Conservation (phyloP, 2,113 vertebrate species). For the Nycticryphes semicollaris region DNA sequence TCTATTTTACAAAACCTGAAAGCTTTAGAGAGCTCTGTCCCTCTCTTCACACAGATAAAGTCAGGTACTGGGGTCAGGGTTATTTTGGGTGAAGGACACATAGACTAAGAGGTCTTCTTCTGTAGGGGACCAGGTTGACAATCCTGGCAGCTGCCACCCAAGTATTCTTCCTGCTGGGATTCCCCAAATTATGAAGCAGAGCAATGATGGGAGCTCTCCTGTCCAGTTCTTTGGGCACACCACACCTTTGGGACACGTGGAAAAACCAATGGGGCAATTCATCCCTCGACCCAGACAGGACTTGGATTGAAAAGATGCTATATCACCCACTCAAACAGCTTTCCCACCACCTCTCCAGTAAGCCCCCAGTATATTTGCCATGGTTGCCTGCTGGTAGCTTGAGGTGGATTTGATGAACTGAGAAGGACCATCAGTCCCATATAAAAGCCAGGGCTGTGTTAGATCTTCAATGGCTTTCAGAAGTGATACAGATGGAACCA, state of each 20-base stretch:
- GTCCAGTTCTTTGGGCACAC: background rate
- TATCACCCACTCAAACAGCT: background rate
- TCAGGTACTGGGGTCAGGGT: background rate
- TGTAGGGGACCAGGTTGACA: background rate
- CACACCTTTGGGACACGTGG: background rate
- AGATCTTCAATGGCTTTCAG: background rate
- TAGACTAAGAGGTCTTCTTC: background rate
- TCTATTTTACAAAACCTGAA: background rate
- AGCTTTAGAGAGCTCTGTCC: background rate
- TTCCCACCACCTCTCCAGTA: background rate
- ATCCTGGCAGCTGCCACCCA: background rate
- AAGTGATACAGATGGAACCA: background rate
- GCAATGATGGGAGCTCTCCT: background rate
- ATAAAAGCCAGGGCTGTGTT: background rate
- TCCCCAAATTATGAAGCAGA: background rate
- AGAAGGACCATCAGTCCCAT: background rate
- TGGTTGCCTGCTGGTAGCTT: background rate
- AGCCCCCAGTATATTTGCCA: background rate
- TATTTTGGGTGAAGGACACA: background rate
- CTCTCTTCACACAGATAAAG: accelerated
- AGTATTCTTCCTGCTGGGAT: background rate
- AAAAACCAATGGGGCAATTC: background rate
- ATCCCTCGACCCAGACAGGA: background rate
- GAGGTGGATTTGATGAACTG: background rate
- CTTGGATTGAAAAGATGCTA: background rate